Base-by-base conservation (phyloP, 2,888 invertebrate genomes). In the Acanthosepion esculentum region DNA sequence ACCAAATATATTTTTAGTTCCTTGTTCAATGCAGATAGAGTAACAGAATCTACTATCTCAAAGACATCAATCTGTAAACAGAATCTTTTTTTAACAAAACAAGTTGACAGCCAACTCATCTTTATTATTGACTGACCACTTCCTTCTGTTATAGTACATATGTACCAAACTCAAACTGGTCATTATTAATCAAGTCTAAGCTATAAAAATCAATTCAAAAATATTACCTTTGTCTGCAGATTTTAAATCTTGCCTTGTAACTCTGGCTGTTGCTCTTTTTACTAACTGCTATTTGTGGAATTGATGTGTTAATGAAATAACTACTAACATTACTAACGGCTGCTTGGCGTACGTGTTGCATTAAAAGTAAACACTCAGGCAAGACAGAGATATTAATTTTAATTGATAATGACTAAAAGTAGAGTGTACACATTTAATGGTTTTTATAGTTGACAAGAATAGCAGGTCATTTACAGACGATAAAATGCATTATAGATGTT, bases 41-140 rank as follows among this genome's bases (percentile, higher is more conserved):
- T n/a, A 78, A n/a, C 10, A 78, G 15, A 59, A 59, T 59, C 59
- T 23, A 23, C 59, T 23, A 33, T 78, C 33, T 78, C 15, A 78
- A 78, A 78, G n/a, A 78, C n/a, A 78, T 78, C n/a, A 78, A n/a
- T 78, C 78, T 78, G n/a, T 78, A 78, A n/a, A n/a, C 29, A n/a
- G 78, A n/a, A 78, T 78, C 8, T 10, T 10, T n/a, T 78, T 78
- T 78, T n/a, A 78, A 78, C 10, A n/a, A 78, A 78, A n/a, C 0
- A 78, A 78, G 15, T n/a, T 78, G n/a, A n/a, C n/a, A n/a, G 78
- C n/a, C 29, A n/a, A 4, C 5, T 3, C 78, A 78, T 33, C n/a
- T 78, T 78, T 33, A n/a, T 78, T n/a, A 78, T n/a, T 78, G n/a
- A 78, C 78, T n/a, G n/a, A 15, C 78, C 78, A 78, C n/a, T 78